A percentile compares a stretch with the other conserved stretches of the same genome.
Conservation (phyloP, 2,888 invertebrate species). For the Rhagonycha lutea region DNA sequence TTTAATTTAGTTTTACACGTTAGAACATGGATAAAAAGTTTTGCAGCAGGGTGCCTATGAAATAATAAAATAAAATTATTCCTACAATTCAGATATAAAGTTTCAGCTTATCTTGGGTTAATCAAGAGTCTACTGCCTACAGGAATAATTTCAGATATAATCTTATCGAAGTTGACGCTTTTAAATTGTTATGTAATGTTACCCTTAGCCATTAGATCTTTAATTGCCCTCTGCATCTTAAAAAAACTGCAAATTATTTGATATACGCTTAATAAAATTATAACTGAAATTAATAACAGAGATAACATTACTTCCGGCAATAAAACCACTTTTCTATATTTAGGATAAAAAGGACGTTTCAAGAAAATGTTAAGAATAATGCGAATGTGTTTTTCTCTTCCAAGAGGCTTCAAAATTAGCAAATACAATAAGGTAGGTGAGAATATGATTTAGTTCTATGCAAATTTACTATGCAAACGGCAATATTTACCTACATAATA, state of each 20-base stretch:
- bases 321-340: neutral
- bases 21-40: conserved; percentile 8
- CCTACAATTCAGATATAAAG: conserved; percentile 29
- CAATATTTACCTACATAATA: too few species aligned
- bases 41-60: conserved; percentile 20
- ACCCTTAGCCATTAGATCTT: conserved; percentile 5
- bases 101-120: conserved; percentile 28
- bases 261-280: neutral
- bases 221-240: neutral
- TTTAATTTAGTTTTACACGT: conserved; percentile 24
- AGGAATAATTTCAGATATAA: conserved; percentile 27
- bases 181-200: conserved; percentile 24
- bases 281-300: neutral
- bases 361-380: too few species aligned
- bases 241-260: neutral
- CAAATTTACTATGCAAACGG: too few species aligned
- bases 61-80: conserved; percentile 29
- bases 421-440: too few species aligned
- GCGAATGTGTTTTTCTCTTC: too few species aligned
- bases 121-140: conserved; percentile 27
- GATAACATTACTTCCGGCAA: neutral
- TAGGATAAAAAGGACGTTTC: neutral
- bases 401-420: too few species aligned
- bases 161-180: conserved; percentile 26
- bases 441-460: too few species aligned